These are phyloP conservation scores for Leptodactylus fallax DNA, from an alignment of 2,797 vertebrate genomes.

Conservation along the genomic window DNA sequence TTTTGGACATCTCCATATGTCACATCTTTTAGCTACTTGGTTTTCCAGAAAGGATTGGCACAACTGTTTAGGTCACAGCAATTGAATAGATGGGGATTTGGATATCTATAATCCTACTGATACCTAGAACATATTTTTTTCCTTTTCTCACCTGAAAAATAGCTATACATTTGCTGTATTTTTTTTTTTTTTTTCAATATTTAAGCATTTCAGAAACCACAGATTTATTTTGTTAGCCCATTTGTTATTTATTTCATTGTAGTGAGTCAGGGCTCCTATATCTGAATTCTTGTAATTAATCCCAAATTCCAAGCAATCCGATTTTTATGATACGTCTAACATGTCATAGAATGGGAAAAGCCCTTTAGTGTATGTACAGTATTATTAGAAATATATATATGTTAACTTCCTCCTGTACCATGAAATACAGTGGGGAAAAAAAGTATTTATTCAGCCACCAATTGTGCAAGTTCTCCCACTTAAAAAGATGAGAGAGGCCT, in stretches of 20 bases:
- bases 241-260: neutral
- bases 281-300: neutral
- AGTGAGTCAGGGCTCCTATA: neutral
- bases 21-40: neutral
- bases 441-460: no score
- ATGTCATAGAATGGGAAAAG: no score
- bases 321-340: no score
- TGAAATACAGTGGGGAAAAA: no score
- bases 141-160: no score
- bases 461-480: no score
- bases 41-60: neutral
- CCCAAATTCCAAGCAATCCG: no score
- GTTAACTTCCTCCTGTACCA: no score
- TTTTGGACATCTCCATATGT: neutral
- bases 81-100: neutral
- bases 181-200: neutral
- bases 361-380: no score
- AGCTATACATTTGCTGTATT: neutral
- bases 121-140: neutral
- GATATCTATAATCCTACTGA: neutral
- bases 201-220: neutral
- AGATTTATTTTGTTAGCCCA: neutral
- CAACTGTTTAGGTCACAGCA: neutral
- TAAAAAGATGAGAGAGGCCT: no score
- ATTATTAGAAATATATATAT: no score